Evolutionary conservation across 2,888 invertebrate species (phyloP), one percentile per base, ranked within the genome.

Genomic region (Hydriomena furcata): DNA sequence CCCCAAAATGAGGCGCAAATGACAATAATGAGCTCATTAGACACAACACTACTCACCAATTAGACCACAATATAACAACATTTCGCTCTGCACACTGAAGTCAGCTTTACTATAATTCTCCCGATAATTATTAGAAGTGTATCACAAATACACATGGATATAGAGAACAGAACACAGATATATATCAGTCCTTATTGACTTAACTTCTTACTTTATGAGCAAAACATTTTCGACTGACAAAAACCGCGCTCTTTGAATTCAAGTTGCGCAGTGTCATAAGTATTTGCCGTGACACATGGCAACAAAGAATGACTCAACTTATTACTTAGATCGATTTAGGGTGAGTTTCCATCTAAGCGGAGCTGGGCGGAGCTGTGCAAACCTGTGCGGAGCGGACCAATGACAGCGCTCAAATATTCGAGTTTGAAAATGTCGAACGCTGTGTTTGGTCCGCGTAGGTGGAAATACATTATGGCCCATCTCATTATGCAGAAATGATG

Each of bases 31-130:
- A 48, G 42, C 42, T 61, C 57, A 61, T 65, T 52, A 58, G 20
- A 51, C 28, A 38, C 41, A 57, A 56, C 50, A 58, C 64, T n/a
- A 76, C 83, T 81, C 58, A 84, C 84, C 79, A 55, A 77, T 67
- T 61, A 79, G 55, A 40, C 66, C 60, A 66, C 60, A 68, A 57
- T 69, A 67, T 46, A 56, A 60, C 59, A 64, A 59, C 83, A 83
- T 84, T 52, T 51, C 49, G 34, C 48, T 40, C 48, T 44, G 47
- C 32, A 53, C 36, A 42, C 55, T 52, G 41, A 50, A 46, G 60
- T 65, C 66, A 52, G 58, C 63, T 67, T 71, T 71, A 65, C n/a
- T n/a, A 4, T 78, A 65, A 77, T 70, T 68, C 66, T 63, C 66
- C 57, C 54, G 69, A 73, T 73, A 71, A 77, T 75, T 69, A 61